phyloP scores from a whole-genome alignment of 1,140 invertebrate genomes.

The Glossosoma conforme region DNA sequence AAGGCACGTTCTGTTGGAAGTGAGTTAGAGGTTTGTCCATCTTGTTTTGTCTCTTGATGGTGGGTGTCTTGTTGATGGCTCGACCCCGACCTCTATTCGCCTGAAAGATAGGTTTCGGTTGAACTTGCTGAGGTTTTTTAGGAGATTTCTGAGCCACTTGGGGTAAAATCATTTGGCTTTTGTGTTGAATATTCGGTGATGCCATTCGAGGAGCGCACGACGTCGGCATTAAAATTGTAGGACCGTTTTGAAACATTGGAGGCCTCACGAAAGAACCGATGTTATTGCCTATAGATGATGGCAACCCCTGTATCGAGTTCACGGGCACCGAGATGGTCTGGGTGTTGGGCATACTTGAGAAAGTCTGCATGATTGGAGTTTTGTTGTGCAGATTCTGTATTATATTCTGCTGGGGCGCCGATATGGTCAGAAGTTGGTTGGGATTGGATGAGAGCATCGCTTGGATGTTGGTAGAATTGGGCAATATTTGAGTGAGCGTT shows the following conservation, averaged over 20 bases:
- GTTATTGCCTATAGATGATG: slow-evolving; percentile 37
- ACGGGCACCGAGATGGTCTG: slow-evolving; percentile 45
- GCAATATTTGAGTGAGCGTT: slow-evolving; percentile 44
- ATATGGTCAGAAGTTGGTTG: slow-evolving; percentile 47
- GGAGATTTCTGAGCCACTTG: slow-evolving; percentile 45
- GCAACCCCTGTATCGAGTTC: slow-evolving; percentile 47
- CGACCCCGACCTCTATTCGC: slow-evolving; percentile 42
- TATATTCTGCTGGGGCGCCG: slow-evolving; percentile 41
- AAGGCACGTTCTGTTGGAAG: slow-evolving; percentile 39
- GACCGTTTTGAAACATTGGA: slow-evolving; percentile 25
- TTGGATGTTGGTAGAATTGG: slow-evolving; percentile 44
- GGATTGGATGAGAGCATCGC: slow-evolving; percentile 46
- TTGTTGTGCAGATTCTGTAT: slow-evolving; percentile 45
- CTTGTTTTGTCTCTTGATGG: slow-evolving; percentile 47
- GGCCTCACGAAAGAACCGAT: slow-evolving; percentile 25
- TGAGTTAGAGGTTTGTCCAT: slow-evolving; percentile 45
- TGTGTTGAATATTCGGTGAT: slow-evolving; percentile 44
- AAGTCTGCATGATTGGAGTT: slow-evolving; percentile 41
- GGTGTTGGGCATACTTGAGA: slow-evolving; percentile 48
- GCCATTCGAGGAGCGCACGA: slow-evolving; percentile 44
- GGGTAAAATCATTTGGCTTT: slow-evolving; percentile 46
- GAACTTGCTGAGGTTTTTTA: slow-evolving; percentile 46
- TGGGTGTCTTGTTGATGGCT: slow-evolving; percentile 44
- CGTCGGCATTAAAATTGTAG: slow-evolving; percentile 46
- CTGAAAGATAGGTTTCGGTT: slow-evolving; percentile 49